A percentile compares a stretch with the other conserved stretches of the same genome.
Conservation (phyloP, 2,888 invertebrate species). For the Meta bourneti region DNA sequence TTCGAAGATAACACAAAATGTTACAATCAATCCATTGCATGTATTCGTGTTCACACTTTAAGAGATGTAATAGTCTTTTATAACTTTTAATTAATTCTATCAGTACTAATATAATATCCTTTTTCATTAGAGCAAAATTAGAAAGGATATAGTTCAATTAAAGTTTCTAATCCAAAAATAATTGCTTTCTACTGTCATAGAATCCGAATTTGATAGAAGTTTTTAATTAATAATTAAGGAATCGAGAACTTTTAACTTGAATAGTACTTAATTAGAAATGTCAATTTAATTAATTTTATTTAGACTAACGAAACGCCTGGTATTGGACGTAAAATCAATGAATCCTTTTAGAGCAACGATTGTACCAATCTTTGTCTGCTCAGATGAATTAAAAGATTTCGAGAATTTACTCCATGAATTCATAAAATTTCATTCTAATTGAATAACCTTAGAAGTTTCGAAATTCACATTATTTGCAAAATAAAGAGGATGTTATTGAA, state of each 20-base stretch:
- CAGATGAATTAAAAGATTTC: no score
- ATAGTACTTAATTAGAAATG: not conserved
- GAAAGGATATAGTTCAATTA: not conserved
- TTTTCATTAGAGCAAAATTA: not conserved
- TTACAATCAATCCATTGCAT: no score
- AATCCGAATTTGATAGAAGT: not conserved
- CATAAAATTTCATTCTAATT: no score
- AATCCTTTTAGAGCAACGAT: not conserved
- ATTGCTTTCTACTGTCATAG: not conserved
- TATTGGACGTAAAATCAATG: not conserved
- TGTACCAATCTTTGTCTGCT: not conserved
- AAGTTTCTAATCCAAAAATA: not conserved
- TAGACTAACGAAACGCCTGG: not conserved
- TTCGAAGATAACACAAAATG: no score
- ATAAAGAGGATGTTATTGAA: no score
- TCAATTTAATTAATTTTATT: not conserved
- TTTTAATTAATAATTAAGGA: not conserved
- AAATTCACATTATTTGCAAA: no score
- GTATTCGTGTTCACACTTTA: no score
- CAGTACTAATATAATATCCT: no score
- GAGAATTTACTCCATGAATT: no score
- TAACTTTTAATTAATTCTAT: no score
- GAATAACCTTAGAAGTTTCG: no score
- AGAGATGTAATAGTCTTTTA: no score
- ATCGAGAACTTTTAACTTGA: not conserved